phyloP scores from a whole-genome alignment of 1,140 invertebrate species.

The Diachasmimorpha longicaudata region DNA sequence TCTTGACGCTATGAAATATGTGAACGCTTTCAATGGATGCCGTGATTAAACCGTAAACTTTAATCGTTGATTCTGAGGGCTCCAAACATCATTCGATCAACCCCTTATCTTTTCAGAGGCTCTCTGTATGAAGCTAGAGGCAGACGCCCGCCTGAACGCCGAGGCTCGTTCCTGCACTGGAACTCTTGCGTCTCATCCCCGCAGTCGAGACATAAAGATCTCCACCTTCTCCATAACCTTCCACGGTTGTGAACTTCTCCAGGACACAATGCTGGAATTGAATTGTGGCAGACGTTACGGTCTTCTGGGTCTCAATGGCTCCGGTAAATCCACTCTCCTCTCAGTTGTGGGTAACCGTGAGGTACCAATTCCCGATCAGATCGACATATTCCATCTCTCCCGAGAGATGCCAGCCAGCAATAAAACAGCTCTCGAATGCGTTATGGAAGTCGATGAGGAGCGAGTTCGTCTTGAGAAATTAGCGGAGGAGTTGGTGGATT shows the following conservation, averaged over 20 bases:
- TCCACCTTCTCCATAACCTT: constrained; percentile 98
- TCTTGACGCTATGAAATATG: too few relatives aligned
- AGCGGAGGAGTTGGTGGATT: constrained; percentile 87
- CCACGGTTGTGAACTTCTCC: constrained; percentile 93
- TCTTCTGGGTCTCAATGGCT: constrained; percentile 94
- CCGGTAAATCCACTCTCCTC: constrained; percentile 91
- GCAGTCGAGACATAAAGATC: constrained; percentile 96
- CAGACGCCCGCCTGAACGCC: constrained; percentile 88
- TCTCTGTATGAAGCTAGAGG: constrained; percentile 85
- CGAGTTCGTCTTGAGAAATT: constrained; percentile 89
- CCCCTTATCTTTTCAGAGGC: constrained; percentile 68
- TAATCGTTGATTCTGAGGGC: too few relatives aligned
- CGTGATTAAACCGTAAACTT: too few relatives aligned
- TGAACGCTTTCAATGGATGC: too few relatives aligned
- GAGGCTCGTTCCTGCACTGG: constrained; percentile 95
- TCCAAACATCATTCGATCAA: too few relatives aligned
- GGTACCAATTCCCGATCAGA: constrained; percentile 94
- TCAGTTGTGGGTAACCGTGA: constrained; percentile 91
- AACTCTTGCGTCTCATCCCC: constrained; percentile 90
- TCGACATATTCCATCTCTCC: constrained; percentile 97
- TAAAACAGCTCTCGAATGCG: constrained; percentile 90
- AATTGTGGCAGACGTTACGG: constrained; percentile 97
- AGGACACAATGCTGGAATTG: constrained; percentile 95
- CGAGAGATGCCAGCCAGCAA: constrained; percentile 96
- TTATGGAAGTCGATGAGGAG: constrained; percentile 98